A percentile compares a stretch with the other conserved stretches of the same genome.
Conservation (phyloP, 2,797 vertebrate genomes). For the Leucoraja ocellata region DNA sequence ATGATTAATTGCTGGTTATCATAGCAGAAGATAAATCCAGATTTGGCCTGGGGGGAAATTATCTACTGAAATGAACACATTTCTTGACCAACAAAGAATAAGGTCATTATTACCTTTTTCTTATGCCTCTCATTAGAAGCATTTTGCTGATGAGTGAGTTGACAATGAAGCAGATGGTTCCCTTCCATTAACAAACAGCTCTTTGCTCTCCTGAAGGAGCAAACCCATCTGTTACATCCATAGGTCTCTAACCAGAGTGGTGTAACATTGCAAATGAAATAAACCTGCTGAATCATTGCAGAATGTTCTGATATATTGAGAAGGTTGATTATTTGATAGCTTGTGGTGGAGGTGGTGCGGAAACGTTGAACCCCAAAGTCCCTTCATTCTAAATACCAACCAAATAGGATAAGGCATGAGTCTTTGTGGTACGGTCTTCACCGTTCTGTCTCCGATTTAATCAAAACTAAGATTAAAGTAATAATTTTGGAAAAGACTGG, state of each 20-base stretch:
- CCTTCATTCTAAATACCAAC: not conserved
- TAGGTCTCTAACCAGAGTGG: no score
- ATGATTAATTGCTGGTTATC: not conserved
- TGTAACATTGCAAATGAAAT: not conserved
- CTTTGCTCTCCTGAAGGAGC: not conserved
- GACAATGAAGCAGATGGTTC: constrained; percentile 19
- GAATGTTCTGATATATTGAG: no score
- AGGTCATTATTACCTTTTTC: not conserved
- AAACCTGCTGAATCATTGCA: no score
- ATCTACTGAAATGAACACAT: no score
- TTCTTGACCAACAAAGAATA: not conserved
- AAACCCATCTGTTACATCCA: not conserved
- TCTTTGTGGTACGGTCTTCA: not conserved
- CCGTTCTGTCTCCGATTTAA: not conserved
- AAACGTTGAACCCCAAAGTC: not conserved
- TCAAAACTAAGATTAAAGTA: not conserved
- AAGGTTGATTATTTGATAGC: not conserved
- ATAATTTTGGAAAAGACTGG: not conserved
- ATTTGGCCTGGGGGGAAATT: not conserved
- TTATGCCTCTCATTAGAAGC: not conserved
- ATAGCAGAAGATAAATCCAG: not conserved
- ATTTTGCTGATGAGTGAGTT: not conserved
- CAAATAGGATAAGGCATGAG: not conserved
- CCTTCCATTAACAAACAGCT: not conserved
- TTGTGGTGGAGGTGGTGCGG: no score